A percentile compares a stretch with the other conserved stretches of the same genome.
These are phyloP conservation scores for Coleophora flavipennella DNA, from an alignment of 2,888 invertebrate species.

Conservation along the genomic window DNA sequence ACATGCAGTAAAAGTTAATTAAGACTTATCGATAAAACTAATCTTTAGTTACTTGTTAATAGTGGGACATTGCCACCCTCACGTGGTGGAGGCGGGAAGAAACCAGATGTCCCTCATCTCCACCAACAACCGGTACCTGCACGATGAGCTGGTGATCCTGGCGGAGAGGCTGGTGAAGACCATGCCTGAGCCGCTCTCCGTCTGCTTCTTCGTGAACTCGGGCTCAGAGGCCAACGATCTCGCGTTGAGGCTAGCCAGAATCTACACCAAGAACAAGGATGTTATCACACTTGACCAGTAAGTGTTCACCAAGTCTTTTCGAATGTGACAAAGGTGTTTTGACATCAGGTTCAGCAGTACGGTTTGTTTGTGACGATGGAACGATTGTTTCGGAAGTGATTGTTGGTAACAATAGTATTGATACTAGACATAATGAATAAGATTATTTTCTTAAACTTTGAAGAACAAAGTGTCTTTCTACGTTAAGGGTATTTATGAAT, in stretches of 20 bases:
- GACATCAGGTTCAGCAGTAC: not conserved
- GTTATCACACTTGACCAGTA: conserved; percentile 97
- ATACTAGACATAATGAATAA: too few relatives aligned
- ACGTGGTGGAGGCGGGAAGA: conserved; percentile 91
- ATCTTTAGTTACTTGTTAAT: conserved; percentile 16
- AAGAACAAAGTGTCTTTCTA: too few relatives aligned
- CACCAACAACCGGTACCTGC: conserved; percentile 96
- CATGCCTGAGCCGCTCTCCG: conserved; percentile 88
- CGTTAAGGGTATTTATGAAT: too few relatives aligned
- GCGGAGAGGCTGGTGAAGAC: conserved; percentile 87
- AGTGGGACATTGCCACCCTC: conserved; percentile 99
- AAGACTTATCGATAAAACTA: too few relatives aligned
- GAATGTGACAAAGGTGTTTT: not conserved
- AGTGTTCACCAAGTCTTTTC: conserved; percentile 55
- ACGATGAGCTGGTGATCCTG: conserved; percentile 94
- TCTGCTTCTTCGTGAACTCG: conserved; percentile 97
- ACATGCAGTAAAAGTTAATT: too few relatives aligned
- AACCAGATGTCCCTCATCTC: conserved; percentile 93
- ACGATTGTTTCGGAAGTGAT: not conserved
- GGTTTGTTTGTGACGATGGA: conserved; percentile 1
- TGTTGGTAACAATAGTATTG: too few relatives aligned
- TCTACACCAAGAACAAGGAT: conserved; percentile 91
- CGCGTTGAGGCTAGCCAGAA: conserved; percentile 90
- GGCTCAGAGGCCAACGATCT: conserved; percentile 99
- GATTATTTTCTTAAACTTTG: too few relatives aligned